These are phyloP conservation scores for Phrixothrix hirtus DNA, from an alignment of 2,888 invertebrate species.

Conservation along the genomic window DNA sequence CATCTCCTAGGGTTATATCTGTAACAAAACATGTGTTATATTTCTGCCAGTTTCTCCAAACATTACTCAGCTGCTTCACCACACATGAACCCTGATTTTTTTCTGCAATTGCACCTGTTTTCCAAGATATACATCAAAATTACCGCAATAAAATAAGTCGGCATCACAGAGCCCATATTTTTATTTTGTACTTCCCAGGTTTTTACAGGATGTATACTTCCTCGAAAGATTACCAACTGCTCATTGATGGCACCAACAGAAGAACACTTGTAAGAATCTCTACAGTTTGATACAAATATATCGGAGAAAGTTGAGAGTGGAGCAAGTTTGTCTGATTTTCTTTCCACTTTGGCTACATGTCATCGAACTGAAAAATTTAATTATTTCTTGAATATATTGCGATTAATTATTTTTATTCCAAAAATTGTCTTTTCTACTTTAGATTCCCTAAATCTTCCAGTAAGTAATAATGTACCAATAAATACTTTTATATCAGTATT, in stretches of 20 bases:
- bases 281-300: too few species aligned
- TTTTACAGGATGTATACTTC: conserved; percentile 6
- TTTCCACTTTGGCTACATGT: too few species aligned
- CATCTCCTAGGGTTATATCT: conserved; percentile 10
- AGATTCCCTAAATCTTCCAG: neutral
- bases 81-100: conserved; percentile 1
- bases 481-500: neutral
- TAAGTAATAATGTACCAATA: too few species aligned
- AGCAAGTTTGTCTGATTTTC: too few species aligned
- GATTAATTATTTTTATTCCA: neutral
- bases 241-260: too few species aligned
- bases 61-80: conserved; percentile 6
- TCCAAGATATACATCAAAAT: conserved; percentile 11
- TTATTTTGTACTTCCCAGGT: conserved; percentile 7
- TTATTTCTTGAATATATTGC: too few species aligned
- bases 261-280: too few species aligned
- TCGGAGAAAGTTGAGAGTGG: too few species aligned
- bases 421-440: neutral
- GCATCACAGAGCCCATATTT: conserved; percentile 7
- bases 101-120: conserved; percentile 2
- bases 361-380: too few species aligned
- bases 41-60: conserved; percentile 9
- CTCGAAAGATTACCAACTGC: too few species aligned
- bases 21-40: too few species aligned
- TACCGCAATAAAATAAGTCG: conserved; percentile 6